phyloP scores from a whole-genome alignment of 2,797 vertebrate species.

The Simalia tracyae region DNA sequence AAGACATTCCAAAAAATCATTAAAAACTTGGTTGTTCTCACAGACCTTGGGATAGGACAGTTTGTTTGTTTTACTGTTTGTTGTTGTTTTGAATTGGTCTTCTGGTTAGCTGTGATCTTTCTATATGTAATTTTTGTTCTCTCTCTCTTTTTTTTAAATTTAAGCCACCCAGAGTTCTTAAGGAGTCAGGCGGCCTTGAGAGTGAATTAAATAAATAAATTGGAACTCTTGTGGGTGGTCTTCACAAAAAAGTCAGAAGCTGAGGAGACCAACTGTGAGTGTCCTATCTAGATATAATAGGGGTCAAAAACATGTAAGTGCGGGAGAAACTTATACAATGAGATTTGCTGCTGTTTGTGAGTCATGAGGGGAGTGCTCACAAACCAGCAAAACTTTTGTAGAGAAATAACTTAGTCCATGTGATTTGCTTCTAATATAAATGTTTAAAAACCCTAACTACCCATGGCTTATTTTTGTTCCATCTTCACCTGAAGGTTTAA shows the following conservation, averaged over 20 bases:
- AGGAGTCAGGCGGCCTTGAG: no score
- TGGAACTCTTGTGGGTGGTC: slow-evolving; percentile 9
- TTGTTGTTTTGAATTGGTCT: no score
- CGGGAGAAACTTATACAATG: not conserved
- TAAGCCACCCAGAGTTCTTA: no score
- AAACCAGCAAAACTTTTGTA: not conserved
- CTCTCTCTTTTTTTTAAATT: no score
- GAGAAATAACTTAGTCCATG: not conserved
- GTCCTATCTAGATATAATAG: not conserved
- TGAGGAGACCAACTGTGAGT: not conserved
- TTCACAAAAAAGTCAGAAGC: not conserved
- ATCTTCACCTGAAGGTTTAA: not conserved
- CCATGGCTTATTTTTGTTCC: not conserved
- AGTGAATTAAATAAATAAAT: not conserved
- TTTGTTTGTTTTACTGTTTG: no score
- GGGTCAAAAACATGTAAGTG: not conserved
- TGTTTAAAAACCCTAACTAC: not conserved
- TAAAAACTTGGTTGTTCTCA: not conserved
- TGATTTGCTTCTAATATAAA: not conserved
- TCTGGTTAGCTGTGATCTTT: no score
- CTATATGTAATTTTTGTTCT: no score
- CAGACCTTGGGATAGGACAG: not conserved
- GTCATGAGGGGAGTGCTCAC: not conserved
- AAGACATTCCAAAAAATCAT: not conserved
- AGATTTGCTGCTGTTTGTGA: not conserved